phyloP scores from a whole-genome alignment of 37 sponge, comb jelly and placozoan genomes.

The Hexactinellida sp. region DNA sequence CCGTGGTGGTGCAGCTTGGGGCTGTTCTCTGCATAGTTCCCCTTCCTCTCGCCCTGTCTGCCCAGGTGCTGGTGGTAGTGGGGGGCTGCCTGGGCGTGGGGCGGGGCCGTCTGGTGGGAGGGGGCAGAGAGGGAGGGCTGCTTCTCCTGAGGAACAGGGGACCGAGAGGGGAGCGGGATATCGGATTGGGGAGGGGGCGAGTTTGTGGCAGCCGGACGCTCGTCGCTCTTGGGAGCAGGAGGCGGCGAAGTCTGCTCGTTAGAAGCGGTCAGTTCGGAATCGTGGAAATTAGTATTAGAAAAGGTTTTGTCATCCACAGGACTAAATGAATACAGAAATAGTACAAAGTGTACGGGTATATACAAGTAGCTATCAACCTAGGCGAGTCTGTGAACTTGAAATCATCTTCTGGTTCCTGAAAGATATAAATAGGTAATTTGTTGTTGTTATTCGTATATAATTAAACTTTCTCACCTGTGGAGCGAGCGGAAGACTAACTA shows the following conservation, averaged over 20 bases:
- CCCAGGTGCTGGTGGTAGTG: not conserved
- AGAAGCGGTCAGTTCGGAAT: not conserved
- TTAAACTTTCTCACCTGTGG: too few species aligned
- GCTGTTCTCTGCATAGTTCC: not conserved
- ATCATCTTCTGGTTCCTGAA: not conserved
- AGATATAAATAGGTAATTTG: too few species aligned
- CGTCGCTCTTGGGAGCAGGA: not conserved
- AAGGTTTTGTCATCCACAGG: not conserved
- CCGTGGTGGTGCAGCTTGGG: not conserved
- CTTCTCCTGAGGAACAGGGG: not conserved
- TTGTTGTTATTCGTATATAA: too few species aligned
- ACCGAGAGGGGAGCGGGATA: not conserved
- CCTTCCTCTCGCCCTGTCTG: not conserved
- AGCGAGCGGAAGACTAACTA: not conserved
- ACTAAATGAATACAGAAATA: not conserved
- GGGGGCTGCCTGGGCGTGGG: not conserved
- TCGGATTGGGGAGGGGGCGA: not conserved
- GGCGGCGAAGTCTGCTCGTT: not conserved
- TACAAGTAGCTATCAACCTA: not conserved
- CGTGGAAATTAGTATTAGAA: not conserved
- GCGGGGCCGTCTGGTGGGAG: not conserved
- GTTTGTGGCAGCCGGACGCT: not conserved
- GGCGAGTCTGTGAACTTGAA: not conserved
- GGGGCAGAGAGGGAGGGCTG: not conserved
- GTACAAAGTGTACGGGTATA: too few species aligned